These are phyloP conservation scores for Procambarus clarkii DNA, from an alignment of 1,140 invertebrate species.

Conservation along the genomic window DNA sequence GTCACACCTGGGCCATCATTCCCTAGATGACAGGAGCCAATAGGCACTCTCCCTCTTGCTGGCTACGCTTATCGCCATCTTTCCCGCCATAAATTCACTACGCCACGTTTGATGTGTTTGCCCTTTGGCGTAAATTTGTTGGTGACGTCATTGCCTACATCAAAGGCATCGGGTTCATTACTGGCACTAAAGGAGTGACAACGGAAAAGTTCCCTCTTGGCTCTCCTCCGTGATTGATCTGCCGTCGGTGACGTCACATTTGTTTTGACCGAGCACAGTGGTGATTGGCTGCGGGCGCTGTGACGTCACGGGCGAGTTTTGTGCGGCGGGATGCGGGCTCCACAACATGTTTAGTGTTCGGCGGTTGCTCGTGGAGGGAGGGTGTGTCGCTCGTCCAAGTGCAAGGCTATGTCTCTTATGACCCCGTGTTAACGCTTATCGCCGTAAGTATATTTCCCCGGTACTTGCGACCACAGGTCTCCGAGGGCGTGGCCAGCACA, in stretches of 20 bases:
- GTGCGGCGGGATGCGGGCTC: constrained; percentile 6
- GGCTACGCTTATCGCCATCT: no score
- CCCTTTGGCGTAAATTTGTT: constrained; percentile 4
- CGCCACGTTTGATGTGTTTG: background rate
- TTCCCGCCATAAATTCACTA: background rate
- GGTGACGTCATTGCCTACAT: constrained; percentile 7
- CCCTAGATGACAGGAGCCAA: background rate
- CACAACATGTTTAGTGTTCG: constrained; percentile 1
- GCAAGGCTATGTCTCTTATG: background rate
- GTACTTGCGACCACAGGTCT: no score
- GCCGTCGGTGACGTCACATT: constrained; percentile 36
- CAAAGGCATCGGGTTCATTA: constrained; percentile 25
- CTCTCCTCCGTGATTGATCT: constrained; percentile 22
- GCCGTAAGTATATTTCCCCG: background rate
- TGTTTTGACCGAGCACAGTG: constrained; percentile 20
- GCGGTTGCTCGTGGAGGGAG: background rate
- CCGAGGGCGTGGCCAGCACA: no score
- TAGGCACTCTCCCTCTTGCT: no score
- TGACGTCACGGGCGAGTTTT: background rate
- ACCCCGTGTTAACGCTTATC: no score
- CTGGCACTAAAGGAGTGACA: constrained; percentile 22
- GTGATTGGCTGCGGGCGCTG: background rate
- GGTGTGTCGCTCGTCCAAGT: background rate
- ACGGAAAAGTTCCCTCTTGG: background rate
- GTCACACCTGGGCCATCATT: background rate